Evolutionary conservation across 2,113 vertebrate genomes (phyloP).

Genomic region (rabbit (Oryctolagus cuniculus)): mOryCun1.1 NC_091433.1:122914001-122914500

Average conservation of each 20-base stretch:
- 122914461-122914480: slow-evolving; percentile 17
- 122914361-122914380: slow-evolving; percentile 15
- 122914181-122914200: too few relatives aligned
- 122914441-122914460: neutral
- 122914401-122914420: neutral
- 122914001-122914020: neutral
- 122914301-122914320: neutral
- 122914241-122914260: neutral
- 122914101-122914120: too few relatives aligned
- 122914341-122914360: neutral
- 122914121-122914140: neutral
- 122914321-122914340: neutral
- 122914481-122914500: neutral
- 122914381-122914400: neutral
- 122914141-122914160: neutral
- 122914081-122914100: neutral
- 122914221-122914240: neutral
- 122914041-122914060: neutral
- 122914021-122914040: neutral
- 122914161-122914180: neutral
- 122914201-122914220: neutral
- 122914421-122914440: slow-evolving; percentile 25
- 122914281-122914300: neutral
- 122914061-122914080: neutral
- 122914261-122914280: neutral